Evolutionary conservation across 2,113 vertebrate species (phyloP).

Genomic region (Conger conger): DNA sequence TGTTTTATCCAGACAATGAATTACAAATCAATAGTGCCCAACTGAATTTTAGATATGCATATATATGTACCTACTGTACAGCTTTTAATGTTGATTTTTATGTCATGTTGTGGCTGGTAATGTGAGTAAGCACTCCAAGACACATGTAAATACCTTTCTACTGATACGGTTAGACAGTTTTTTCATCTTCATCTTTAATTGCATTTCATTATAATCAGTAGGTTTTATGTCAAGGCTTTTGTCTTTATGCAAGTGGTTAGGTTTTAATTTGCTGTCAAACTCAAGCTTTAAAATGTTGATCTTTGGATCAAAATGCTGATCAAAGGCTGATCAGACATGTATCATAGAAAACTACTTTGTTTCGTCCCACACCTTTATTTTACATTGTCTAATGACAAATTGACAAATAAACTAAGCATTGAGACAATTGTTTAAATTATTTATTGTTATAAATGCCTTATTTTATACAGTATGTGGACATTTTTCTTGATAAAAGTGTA

Average conservation of each 20-base stretch:
- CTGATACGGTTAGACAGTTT: no score
- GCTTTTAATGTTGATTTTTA: no score
- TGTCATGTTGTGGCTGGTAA: no score
- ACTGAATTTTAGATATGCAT: no score
- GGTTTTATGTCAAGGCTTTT: constrained; percentile 60
- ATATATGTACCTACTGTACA: no score
- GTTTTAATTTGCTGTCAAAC: constrained; percentile 40
- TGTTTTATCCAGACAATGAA: no score
- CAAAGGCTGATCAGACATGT: constrained; percentile 31
- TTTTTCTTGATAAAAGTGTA: constrained; percentile 48
- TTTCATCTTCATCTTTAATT: constrained; percentile 45
- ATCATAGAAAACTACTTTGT: constrained; percentile 17
- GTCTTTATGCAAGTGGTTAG: constrained; percentile 52
- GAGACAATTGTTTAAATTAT: background rate
- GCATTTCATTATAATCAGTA: constrained; percentile 52
- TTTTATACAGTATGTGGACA: constrained; percentile 47
- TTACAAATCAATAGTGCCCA: no score
- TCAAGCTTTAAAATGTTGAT: no score
- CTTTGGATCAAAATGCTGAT: constrained; percentile 27
- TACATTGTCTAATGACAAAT: no score
- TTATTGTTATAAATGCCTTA: constrained; percentile 39
- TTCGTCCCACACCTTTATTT: background rate
- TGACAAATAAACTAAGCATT: constrained; percentile 14
- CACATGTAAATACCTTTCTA: no score
- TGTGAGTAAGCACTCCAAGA: no score